Conservation (phyloP, 2,888 invertebrate species). For the Carabus problematicus region DNA sequence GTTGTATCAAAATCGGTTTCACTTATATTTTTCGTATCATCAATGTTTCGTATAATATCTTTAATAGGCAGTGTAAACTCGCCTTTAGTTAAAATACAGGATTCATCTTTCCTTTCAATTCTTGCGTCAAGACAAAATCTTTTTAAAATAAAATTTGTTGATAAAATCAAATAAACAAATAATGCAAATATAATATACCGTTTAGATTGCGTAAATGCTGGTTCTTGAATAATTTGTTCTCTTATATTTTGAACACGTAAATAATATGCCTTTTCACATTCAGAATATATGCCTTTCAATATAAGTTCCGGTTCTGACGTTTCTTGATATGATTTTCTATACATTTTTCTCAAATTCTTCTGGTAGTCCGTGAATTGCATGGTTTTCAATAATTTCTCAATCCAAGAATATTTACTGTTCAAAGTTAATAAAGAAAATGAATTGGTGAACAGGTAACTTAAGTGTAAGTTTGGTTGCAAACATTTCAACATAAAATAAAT, state of each 20-base stretch:
- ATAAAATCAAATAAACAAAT: background rate
- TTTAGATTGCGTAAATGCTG: background rate
- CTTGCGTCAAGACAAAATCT: slow-evolving; percentile 27
- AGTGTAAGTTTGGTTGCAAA: background rate
- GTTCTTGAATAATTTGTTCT: background rate
- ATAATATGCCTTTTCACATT: slow-evolving; percentile 33
- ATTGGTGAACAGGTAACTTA: background rate
- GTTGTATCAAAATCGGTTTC: slow-evolving; percentile 49
- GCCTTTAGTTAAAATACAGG: slow-evolving; percentile 4
- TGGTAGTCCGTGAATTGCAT: slow-evolving; percentile 53
- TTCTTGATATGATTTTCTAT: slow-evolving; percentile 36
- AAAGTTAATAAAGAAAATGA: slow-evolving; percentile 16
- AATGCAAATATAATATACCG: background rate
- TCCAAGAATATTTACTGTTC: slow-evolving; percentile 51
- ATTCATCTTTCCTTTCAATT: slow-evolving; percentile 9
- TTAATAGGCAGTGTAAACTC: slow-evolving; percentile 5
- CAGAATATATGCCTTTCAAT: slow-evolving; percentile 15
- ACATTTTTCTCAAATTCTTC: slow-evolving; percentile 49
- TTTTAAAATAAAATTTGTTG: background rate
- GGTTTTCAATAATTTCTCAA: slow-evolving; percentile 52
- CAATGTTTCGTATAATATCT: slow-evolving; percentile 23
- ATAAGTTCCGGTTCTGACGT: slow-evolving; percentile 11
- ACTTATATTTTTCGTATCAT: slow-evolving; percentile 48
- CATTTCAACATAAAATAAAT: background rate
- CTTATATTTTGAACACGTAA: slow-evolving; percentile 4